Evolutionary conservation across 2,888 invertebrate genomes (phyloP).

Genomic region (Allygus modestus): DNA sequence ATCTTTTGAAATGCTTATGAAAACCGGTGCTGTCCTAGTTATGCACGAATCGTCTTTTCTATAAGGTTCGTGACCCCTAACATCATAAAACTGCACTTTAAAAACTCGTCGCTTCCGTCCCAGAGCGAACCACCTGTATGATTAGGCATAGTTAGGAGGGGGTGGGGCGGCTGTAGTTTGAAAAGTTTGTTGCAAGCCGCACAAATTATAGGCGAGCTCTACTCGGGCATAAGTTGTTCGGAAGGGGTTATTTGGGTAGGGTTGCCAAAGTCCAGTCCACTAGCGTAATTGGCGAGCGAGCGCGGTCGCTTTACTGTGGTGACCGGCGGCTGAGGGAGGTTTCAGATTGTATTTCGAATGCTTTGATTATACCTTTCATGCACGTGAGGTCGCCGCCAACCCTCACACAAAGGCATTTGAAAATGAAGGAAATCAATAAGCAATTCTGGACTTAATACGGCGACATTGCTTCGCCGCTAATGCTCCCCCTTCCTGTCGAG

Average conservation of each 20-base stretch:
- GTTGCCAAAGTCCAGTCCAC: constrained; percentile 30
- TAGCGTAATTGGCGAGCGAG: constrained; percentile 12
- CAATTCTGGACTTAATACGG: constrained; percentile 11
- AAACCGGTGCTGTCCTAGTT: too few relatives aligned
- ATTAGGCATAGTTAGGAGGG: constrained; percentile 18
- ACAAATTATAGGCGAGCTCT: constrained; percentile 9
- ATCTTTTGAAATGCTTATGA: too few relatives aligned
- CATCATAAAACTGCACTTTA: neutral
- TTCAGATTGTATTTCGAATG: constrained; percentile 41
- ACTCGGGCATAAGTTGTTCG: neutral
- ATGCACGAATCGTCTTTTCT: too few relatives aligned
- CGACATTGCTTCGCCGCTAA: neutral
- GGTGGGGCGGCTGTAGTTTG: constrained; percentile 10
- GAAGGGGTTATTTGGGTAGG: constrained; percentile 15
- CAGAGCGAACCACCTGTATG: neutral
- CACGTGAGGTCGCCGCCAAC: constrained; percentile 1
- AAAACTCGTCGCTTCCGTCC: neutral
- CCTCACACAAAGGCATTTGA: constrained; percentile 15
- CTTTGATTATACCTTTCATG: constrained; percentile 41
- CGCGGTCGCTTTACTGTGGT: constrained; percentile 35
- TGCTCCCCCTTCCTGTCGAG: neutral
- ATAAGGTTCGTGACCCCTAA: neutral
- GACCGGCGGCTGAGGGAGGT: constrained; percentile 4
- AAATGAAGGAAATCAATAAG: constrained; percentile 48
- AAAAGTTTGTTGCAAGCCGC: neutral